Percentiles rank a stretch among this genome's conserved stretches.
Evolutionary conservation across 2,113 vertebrate species (phyloP).

Genomic region (Trogon melanurus): DNA sequence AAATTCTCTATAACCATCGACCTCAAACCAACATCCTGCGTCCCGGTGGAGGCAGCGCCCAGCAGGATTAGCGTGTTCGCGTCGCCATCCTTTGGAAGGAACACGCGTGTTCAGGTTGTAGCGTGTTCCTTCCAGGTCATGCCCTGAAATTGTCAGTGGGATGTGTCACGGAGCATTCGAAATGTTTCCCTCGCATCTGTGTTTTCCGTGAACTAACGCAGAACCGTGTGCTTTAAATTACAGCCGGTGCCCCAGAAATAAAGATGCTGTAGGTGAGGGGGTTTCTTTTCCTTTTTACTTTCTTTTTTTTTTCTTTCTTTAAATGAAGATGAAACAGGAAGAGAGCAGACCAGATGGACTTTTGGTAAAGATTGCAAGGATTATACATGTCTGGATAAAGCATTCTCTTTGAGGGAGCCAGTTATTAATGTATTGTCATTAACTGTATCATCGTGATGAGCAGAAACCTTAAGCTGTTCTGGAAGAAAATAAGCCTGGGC

Average conservation of each 20-base stretch:
- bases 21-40: constrained; percentile 55
- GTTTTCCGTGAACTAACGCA: background rate
- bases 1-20: constrained; percentile 10
- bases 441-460: background rate
- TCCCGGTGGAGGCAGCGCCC: background rate
- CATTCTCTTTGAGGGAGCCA: background rate
- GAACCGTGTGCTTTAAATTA: background rate
- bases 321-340: background rate
- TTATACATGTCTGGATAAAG: background rate
- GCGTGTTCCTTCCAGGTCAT: background rate
- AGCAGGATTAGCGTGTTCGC: background rate
- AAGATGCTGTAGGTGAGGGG: background rate
- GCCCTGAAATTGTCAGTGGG: background rate
- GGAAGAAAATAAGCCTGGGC: background rate
- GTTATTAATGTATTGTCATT: background rate
- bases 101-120: background rate
- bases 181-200: background rate
- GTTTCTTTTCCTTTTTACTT: rapidly evolving
- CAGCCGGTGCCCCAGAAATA: background rate
- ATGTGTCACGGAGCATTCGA: background rate
- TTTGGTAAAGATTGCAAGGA: background rate
- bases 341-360: background rate
- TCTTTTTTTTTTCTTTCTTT: too few relatives aligned
- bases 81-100: constrained; percentile 22
- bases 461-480: background rate